Base-by-base conservation (phyloP, 2,113 vertebrate genomes). In the Syngnathus typhle region DNA sequence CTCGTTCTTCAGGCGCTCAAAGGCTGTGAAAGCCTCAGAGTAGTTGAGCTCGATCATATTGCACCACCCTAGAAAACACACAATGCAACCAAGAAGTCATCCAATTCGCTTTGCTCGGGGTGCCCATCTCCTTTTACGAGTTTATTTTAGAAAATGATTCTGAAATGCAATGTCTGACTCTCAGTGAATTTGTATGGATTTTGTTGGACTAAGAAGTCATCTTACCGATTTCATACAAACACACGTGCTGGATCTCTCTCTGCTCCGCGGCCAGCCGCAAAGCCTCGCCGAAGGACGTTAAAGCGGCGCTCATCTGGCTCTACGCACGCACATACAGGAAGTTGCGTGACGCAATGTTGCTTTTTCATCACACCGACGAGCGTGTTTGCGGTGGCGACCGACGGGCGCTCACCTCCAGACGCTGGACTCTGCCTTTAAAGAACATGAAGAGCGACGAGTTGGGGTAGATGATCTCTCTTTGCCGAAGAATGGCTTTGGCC, bases 21-120 rank as follows among this genome's bases (percentile, higher is more conserved):
- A 98, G 49, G 95, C 94, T 64, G 84, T 85, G 75, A 92, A 94
- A 0, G 95, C 94, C 0, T 96, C 95, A 73, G 88, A 87, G 88
- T 93, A 96, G 85, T 93, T 95, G 89, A 97, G 92, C 78, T 96
- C 94, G 61, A 98, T 97, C 95, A 97, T 98, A 90, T 95, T 98
- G 89, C 95, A 98, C 95, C 95, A 98, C 38, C 95, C 95, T 98
- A 58, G 12, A 16, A 36, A 7, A 16, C 15, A 36, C 7, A 52
- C 49, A 18, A 6, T 16, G 7, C 0, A 3, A 7, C 7, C 7
- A 52, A 32, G 27, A 32, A 32, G 27, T 32, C 27, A 32, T 3
- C 3, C 27, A 32, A 32, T 32, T 32, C 27, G 27, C 27, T 32
- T 32, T 32, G 27, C 27, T 32, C 3, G 27, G 27, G 27, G 27